A percentile compares a stretch with the other conserved stretches of the same genome.
Evolutionary conservation across 2,797 vertebrate genomes (phyloP).

Genomic region (Chaunax sp.): DNA sequence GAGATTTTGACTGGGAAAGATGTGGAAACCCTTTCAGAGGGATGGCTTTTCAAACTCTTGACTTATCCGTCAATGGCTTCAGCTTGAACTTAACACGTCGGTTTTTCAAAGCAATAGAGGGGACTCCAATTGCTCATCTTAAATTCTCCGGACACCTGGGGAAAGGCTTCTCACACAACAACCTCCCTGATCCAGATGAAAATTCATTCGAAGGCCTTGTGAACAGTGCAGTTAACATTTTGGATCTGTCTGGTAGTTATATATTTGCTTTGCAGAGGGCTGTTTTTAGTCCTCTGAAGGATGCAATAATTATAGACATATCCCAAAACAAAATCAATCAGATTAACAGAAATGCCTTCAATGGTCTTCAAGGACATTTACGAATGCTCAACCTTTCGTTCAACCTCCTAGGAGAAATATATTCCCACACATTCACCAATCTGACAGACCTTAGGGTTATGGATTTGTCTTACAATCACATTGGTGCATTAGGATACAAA

Average conservation of each 20-base stretch:
- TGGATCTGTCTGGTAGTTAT: constrained; percentile 78
- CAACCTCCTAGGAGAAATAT: constrained; percentile 88
- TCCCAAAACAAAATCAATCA: constrained; percentile 85
- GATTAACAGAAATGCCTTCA: constrained; percentile 82
- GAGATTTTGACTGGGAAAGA: constrained; percentile 65
- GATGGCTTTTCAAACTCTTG: constrained; percentile 77
- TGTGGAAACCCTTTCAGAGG: constrained; percentile 88
- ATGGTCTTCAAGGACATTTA: constrained; percentile 83
- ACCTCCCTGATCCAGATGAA: constrained; percentile 81
- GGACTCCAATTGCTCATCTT: constrained; percentile 79
- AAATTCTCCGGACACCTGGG: constrained; percentile 75
- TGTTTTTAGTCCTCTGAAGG: constrained; percentile 79
- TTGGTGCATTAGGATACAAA: constrained; percentile 73
- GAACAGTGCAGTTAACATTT: constrained; percentile 65
- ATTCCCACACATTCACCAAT: constrained; percentile 72
- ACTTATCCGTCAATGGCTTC: constrained; percentile 79
- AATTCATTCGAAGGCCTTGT: constrained; percentile 84
- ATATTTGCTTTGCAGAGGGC: constrained; percentile 82
- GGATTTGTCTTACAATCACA: constrained; percentile 90
- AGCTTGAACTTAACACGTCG: neutral
- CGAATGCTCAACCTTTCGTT: constrained; percentile 83
- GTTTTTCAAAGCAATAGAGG: constrained; percentile 80
- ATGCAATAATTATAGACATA: constrained; percentile 75
- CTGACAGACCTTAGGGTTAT: constrained; percentile 70
- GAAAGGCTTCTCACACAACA: constrained; percentile 79